Evolutionary conservation across 1,140 invertebrate genomes (phyloP).

Genomic region (Zaprionus tsacasi): DNA sequence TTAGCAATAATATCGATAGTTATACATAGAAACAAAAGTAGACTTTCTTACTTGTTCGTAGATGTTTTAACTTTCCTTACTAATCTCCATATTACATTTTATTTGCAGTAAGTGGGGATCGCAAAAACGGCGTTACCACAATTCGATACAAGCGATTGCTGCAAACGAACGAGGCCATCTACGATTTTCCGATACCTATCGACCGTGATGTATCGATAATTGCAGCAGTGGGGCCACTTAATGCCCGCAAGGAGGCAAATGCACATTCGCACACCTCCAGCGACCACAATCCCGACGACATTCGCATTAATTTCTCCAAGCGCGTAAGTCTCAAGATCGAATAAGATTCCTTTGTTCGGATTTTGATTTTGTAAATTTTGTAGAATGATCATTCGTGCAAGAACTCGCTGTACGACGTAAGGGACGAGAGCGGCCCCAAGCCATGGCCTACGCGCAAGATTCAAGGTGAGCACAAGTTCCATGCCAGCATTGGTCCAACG

Average conservation of each 20-base stretch:
- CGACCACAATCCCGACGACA: conserved; percentile 90
- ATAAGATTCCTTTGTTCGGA: background rate
- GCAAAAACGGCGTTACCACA: conserved; percentile 92
- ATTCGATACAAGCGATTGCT: conserved; percentile 91
- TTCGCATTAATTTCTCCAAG: conserved; percentile 90
- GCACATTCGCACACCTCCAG: conserved; percentile 88
- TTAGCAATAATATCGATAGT: background rate
- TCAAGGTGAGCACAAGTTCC: conserved; percentile 87
- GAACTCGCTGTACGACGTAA: conserved; percentile 83
- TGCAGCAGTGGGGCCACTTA: conserved; percentile 94
- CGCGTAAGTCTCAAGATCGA: conserved; percentile 61
- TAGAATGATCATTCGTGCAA: conserved; percentile 83
- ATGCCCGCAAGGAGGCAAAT: conserved; percentile 91
- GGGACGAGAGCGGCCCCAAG: conserved; percentile 85
- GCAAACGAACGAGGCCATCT: conserved; percentile 89
- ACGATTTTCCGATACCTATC: conserved; percentile 88
- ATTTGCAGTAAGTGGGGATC: conserved; percentile 87
- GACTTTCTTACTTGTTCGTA: background rate
- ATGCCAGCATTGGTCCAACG: conserved; percentile 92
- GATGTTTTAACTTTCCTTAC: background rate
- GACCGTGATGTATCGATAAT: conserved; percentile 90
- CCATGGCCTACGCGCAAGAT: conserved; percentile 87
- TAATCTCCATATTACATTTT: background rate
- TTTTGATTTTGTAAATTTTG: background rate
- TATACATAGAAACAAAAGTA: background rate